A percentile compares a stretch with the other conserved stretches of the same genome.
These are phyloP conservation scores for Cheiracanthium punctorium DNA, from an alignment of 2,888 invertebrate genomes.

Conservation along the genomic window DNA sequence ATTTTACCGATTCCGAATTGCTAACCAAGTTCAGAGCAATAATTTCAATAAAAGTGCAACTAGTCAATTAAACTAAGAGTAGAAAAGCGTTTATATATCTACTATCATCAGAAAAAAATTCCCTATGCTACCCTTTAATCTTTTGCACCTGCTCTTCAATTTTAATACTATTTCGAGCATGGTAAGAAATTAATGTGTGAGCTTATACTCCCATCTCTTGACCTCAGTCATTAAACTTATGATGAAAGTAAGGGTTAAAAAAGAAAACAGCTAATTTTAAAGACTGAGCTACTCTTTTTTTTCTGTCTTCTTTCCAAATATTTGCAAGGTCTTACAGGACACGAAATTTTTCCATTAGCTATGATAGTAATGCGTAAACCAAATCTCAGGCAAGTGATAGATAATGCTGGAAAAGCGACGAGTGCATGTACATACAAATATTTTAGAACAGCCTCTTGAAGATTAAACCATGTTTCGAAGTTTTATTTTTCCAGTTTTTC, in stretches of 20 bases:
- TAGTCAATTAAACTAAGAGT: constrained; percentile 22
- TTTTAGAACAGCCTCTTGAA: not conserved
- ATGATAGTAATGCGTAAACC: constrained; percentile 24
- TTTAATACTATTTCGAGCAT: constrained; percentile 20
- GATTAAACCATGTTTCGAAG: no score
- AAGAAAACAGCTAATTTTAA: constrained; percentile 31
- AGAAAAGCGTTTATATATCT: not conserved
- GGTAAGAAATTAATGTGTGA: not conserved
- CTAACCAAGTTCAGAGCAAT: not conserved
- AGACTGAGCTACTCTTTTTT: constrained; percentile 13
- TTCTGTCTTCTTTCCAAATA: no score
- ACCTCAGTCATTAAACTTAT: constrained; percentile 29
- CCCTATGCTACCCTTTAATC: constrained; percentile 22
- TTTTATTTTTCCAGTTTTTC: no score
- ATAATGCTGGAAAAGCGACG: not conserved
- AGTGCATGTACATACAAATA: no score
- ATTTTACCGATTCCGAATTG: not conserved
- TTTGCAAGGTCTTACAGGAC: constrained; percentile 35
- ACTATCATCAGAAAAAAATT: constrained; percentile 1
- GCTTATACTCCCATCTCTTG: constrained; percentile 8
- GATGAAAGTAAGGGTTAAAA: constrained; percentile 16
- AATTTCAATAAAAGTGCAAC: not conserved
- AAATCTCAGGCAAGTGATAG: not conserved
- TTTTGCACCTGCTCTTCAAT: constrained; percentile 49
- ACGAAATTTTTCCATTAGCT: constrained; percentile 25